phyloP scores from a whole-genome alignment of 2,888 invertebrate species.

The Mesorhabditis spiculigera region DNA sequence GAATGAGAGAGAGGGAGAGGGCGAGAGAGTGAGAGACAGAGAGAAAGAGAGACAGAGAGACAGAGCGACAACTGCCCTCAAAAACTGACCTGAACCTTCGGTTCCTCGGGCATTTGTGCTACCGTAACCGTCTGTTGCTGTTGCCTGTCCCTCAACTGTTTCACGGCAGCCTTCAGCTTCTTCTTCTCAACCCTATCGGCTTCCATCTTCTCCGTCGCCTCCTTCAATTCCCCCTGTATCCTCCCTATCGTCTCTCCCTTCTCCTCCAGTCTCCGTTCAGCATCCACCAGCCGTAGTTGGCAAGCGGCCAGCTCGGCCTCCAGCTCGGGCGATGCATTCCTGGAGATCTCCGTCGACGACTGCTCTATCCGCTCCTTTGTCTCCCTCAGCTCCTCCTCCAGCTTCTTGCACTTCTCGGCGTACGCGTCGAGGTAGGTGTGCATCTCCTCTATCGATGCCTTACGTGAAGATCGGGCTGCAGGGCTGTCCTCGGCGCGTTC shows the following conservation, averaged over 20 bases:
- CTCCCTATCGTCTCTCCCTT: constrained; percentile 22
- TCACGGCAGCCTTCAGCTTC: constrained; percentile 14
- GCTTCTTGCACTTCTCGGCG: constrained; percentile 21
- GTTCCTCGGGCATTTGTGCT: no score
- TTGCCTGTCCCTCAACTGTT: constrained; percentile 12
- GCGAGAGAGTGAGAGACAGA: no score
- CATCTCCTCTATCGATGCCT: constrained; percentile 10
- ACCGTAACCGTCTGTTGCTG: neutral
- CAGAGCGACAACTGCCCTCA: no score
- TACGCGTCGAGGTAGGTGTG: constrained; percentile 31
- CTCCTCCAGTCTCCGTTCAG: constrained; percentile 16
- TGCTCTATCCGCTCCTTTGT: neutral
- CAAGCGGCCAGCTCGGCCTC: constrained; percentile 1
- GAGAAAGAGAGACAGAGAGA: no score
- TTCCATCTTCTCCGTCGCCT: constrained; percentile 7
- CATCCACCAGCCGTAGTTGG: neutral
- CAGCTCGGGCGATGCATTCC: neutral
- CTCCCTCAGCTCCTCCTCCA: constrained; percentile 12
- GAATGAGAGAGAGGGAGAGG: no score
- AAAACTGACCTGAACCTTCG: no score
- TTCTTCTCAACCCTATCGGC: constrained; percentile 14
- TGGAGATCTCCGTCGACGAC: neutral
- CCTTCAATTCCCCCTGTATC: constrained; percentile 16
- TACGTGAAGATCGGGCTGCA: neutral
- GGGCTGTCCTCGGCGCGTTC: neutral